A percentile compares a stretch with the other conserved stretches of the same genome.
These are phyloP conservation scores for Gopherus flavomarginatus DNA, from an alignment of 2,113 vertebrate species.

Conservation along the genomic window DNA sequence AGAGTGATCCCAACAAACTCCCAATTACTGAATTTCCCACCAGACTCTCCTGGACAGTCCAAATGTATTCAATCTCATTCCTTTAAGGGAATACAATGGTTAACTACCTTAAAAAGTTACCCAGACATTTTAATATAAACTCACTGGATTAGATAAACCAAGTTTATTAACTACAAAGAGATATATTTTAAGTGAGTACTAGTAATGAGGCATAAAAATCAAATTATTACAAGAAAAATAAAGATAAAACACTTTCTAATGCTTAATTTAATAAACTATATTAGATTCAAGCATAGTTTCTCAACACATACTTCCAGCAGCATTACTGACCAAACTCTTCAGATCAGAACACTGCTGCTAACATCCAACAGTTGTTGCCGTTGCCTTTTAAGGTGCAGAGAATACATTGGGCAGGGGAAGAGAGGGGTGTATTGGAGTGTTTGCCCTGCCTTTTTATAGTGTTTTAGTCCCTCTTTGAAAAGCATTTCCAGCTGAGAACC, in stretches of 20 bases:
- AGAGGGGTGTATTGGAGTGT: neutral
- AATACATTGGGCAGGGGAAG: neutral
- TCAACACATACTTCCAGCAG: neutral
- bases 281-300: neutral
- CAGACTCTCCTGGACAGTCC: neutral
- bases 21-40: neutral
- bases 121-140: neutral
- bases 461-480: neutral
- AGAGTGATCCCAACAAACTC: neutral
- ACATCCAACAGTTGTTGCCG: neutral
- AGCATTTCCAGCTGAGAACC: neutral
- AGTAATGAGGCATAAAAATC: neutral
- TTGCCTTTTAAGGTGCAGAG: neutral
- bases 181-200: neutral
- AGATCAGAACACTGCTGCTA: neutral
- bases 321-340: neutral
- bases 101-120: neutral
- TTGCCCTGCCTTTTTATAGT: neutral
- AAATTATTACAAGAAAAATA: neutral
- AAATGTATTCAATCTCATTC: neutral
- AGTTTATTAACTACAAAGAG: neutral
- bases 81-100: neutral
- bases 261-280: neutral
- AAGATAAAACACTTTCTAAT: neutral
- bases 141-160: neutral